A percentile compares a stretch with the other conserved stretches of the same genome.
These are phyloP conservation scores for Urophycis tenuis DNA, from an alignment of 2,797 vertebrate species.

Conservation along the genomic window DNA sequence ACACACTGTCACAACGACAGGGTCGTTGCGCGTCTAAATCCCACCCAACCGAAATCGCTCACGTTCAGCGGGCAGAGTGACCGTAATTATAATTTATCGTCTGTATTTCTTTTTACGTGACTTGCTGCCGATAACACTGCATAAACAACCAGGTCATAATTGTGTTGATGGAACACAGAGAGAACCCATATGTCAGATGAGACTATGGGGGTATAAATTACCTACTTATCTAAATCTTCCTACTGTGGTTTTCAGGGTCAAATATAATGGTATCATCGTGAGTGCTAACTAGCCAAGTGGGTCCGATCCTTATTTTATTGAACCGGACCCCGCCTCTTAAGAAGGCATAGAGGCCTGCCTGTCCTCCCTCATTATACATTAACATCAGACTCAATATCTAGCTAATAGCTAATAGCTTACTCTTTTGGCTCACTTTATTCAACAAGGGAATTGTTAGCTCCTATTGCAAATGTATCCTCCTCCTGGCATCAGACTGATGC, in stretches of 20 bases:
- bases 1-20: neutral
- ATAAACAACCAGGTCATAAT: neutral
- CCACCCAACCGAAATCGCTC: neutral
- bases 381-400: neutral
- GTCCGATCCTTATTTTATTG: neutral
- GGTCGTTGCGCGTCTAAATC: neutral
- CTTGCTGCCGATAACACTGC: neutral
- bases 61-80: neutral
- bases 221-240: neutral
- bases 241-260: slow-evolving; percentile 5
- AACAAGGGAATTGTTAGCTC: neutral
- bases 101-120: neutral
- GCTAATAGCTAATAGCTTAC: neutral
- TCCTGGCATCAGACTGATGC: neutral
- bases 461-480: neutral
- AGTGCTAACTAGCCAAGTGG: neutral
- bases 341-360: neutral
- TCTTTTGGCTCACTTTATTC: neutral
- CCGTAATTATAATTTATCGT: neutral
- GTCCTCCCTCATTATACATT: neutral
- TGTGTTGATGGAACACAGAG: neutral
- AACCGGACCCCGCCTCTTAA: neutral
- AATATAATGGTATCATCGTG: neutral
- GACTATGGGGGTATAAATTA: neutral
- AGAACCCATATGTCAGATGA: neutral